These are phyloP conservation scores for Hippocampus barbouri DNA, from an alignment of 2,113 vertebrate species.

Conservation along the genomic window DNA sequence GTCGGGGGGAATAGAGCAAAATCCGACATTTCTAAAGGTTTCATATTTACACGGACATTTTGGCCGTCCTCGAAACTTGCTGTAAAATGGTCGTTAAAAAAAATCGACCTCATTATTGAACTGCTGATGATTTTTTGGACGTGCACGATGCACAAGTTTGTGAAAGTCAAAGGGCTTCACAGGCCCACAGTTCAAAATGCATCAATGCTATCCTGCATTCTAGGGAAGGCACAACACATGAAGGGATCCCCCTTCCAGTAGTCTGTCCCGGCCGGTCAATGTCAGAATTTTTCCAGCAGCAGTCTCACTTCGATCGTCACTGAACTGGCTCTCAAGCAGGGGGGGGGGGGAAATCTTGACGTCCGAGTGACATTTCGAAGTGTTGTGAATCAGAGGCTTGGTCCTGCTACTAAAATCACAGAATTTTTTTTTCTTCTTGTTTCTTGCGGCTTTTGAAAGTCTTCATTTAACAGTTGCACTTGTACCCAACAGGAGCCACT, in stretches of 20 bases:
- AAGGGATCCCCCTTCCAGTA: too few relatives aligned
- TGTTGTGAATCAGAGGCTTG: too few relatives aligned
- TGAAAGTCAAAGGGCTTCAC: neutral
- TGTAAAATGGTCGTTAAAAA: neutral
- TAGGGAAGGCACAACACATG: too few relatives aligned
- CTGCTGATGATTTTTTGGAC: neutral
- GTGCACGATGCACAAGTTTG: neutral
- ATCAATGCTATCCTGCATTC: too few relatives aligned
- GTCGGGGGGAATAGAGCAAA: neutral
- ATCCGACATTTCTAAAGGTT: neutral
- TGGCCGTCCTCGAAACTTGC: neutral
- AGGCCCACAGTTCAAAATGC: neutral
- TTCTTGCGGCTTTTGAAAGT: conserved; percentile 5
- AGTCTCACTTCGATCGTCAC: neutral
- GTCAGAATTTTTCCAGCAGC: too few relatives aligned
- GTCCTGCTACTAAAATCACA: neutral
- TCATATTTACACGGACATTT: neutral
- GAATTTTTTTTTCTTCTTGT: conserved; percentile 8
- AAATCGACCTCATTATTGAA: neutral
- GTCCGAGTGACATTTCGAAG: too few relatives aligned
- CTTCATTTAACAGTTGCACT: conserved; percentile 17
- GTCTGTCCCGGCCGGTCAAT: neutral
- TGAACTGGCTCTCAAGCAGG: neutral
- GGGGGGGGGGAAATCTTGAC: too few relatives aligned
- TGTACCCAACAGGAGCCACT: conserved; percentile 19